A percentile compares a stretch with the other conserved stretches of the same genome.
Conservation (phyloP, 2,797 vertebrate species). For the Arctocebus calabarensis region DNA sequence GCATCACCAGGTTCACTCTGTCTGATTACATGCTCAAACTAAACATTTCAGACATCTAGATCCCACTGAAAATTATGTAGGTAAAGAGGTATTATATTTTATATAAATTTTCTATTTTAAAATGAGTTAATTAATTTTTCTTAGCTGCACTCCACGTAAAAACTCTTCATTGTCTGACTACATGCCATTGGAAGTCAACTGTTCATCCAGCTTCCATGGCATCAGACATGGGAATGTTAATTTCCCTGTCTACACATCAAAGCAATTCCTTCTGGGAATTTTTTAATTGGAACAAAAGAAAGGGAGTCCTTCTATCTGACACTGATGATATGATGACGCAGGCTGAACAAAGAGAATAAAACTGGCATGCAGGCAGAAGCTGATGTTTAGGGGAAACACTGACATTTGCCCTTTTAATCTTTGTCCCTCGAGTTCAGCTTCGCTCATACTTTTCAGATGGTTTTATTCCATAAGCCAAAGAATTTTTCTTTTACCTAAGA, state of each 20-base stretch:
- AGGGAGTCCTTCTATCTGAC: not conserved
- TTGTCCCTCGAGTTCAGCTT: not conserved
- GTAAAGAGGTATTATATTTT: not conserved
- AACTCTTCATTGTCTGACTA: not conserved
- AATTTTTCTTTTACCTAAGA: not conserved
- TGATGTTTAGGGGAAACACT: not conserved
- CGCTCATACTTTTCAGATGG: not conserved
- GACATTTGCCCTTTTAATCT: not conserved
- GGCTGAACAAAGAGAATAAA: not conserved
- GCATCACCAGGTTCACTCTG: not conserved
- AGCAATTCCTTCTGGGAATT: not conserved
- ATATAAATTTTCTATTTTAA: not conserved
- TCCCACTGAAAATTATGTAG: not conserved
- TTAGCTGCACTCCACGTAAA: not conserved
- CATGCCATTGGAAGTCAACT: not conserved
- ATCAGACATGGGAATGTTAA: not conserved
- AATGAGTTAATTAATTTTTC: not conserved
- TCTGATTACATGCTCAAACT: not conserved
- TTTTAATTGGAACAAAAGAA: not conserved
- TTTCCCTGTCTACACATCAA: rapidly evolving
- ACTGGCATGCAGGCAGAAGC: not conserved
- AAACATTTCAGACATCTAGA: not conserved
- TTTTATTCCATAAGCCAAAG: not conserved
- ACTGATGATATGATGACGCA: not conserved
- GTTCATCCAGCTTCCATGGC: not conserved